Evolutionary conservation across 2,113 vertebrate species (phyloP).

Genomic region (Cyanoliseus patagonus): DNA sequence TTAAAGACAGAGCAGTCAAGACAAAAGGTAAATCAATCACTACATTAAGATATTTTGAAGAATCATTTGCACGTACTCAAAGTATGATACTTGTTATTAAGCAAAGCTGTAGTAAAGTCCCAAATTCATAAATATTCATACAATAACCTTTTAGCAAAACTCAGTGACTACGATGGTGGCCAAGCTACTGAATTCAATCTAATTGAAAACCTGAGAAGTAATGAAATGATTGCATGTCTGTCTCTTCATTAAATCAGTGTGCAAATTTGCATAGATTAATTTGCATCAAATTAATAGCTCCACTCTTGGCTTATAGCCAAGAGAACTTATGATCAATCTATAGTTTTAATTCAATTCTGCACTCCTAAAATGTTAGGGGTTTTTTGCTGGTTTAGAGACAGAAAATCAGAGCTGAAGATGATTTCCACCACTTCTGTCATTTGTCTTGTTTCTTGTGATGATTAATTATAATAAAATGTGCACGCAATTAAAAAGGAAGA

Average conservation of each 20-base stretch:
- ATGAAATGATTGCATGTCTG: slow-evolving; percentile 65
- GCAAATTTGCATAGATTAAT: slow-evolving; percentile 71
- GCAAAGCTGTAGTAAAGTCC: slow-evolving; percentile 2
- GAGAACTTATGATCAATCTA: slow-evolving; percentile 48
- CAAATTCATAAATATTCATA: slow-evolving; percentile 70
- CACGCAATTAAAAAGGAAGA: not conserved
- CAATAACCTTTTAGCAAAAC: slow-evolving; percentile 67
- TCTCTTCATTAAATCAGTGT: slow-evolving; percentile 67
- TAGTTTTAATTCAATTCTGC: slow-evolving; percentile 39
- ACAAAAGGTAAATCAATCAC: slow-evolving; percentile 66
- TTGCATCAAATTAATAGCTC: slow-evolving; percentile 56
- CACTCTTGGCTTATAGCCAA: slow-evolving; percentile 43
- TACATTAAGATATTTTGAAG: slow-evolving; percentile 55
- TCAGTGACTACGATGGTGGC: slow-evolving; percentile 22
- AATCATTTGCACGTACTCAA: slow-evolving; percentile 62
- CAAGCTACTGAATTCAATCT: slow-evolving; percentile 57
- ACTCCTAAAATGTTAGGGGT: not conserved
- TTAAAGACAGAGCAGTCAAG: slow-evolving; percentile 68
- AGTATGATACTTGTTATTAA: slow-evolving; percentile 52
- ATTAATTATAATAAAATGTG: slow-evolving; percentile 24
- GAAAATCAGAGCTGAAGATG: not conserved
- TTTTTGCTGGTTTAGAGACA: not conserved
- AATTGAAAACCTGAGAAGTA: slow-evolving; percentile 69
- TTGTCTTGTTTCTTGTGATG: not conserved
- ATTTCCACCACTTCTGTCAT: slow-evolving; percentile 1